These are phyloP conservation scores for Scopus umbretta DNA, from an alignment of 2,113 vertebrate species.

Conservation along the genomic window DNA sequence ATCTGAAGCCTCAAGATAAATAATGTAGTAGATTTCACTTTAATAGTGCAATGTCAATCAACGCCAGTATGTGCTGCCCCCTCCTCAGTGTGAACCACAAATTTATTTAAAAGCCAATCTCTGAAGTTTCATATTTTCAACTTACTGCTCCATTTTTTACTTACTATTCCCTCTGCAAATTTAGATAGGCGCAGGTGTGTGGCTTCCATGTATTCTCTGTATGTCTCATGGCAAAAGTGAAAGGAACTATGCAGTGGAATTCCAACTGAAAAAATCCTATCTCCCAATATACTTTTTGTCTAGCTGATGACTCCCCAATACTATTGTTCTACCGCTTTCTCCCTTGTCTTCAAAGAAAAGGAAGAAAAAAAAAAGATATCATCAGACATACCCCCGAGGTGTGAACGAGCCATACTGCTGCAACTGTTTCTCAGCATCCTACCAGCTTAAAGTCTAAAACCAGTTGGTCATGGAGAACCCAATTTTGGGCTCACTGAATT, in stretches of 20 bases:
- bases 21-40: neutral
- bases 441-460: no score
- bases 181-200: neutral
- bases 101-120: neutral
- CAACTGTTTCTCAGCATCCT: neutral
- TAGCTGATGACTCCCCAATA: neutral
- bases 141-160: neutral
- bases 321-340: neutral
- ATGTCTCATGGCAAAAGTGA: neutral
- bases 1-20: neutral
- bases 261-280: neutral
- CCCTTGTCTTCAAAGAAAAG: neutral
- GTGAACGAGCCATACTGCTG: neutral
- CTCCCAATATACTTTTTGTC: neutral
- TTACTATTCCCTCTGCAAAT: neutral
- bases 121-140: neutral
- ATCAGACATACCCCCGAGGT: neutral
- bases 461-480: neutral
- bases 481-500: accelerated
- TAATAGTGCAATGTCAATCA: neutral
- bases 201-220: neutral
- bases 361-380: neutral
- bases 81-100: neutral
- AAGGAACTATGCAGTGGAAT: neutral
- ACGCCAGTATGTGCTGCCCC: neutral